A percentile compares a stretch with the other conserved stretches of the same genome.
These are phyloP conservation scores for Ophiodon elongatus DNA, from an alignment of 2,113 vertebrate species.

Conservation along the genomic window DNA sequence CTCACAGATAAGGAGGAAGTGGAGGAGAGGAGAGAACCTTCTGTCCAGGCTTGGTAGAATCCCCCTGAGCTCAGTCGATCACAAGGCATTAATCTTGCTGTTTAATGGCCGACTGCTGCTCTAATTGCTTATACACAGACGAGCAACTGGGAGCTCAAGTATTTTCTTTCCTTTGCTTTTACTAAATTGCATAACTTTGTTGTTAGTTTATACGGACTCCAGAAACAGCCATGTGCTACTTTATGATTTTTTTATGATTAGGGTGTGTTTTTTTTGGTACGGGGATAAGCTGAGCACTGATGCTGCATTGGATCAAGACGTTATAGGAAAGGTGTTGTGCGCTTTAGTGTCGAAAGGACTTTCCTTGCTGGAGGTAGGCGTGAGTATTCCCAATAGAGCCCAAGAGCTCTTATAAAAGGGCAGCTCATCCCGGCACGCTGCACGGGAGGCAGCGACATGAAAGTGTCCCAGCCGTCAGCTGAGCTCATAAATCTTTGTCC, in stretches of 20 bases:
- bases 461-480: slow-evolving; percentile 70
- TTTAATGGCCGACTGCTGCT: slow-evolving; percentile 81
- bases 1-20: slow-evolving; percentile 68
- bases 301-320: background rate
- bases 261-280: background rate
- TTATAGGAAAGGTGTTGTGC: background rate
- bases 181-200: slow-evolving; percentile 28
- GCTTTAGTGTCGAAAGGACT: background rate
- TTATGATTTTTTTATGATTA: slow-evolving; percentile 16
- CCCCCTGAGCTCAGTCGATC: slow-evolving; percentile 77
- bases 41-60: slow-evolving; percentile 70
- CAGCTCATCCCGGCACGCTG: slow-evolving; percentile 71
- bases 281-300: background rate
- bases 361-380: slow-evolving; percentile 15
- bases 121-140: slow-evolving; percentile 78
- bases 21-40: slow-evolving; percentile 69
- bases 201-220: background rate
- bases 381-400: slow-evolving; percentile 41
- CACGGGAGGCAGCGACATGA: slow-evolving; percentile 69
- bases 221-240: background rate
- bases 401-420: slow-evolving; percentile 75
- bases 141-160: slow-evolving; percentile 47
- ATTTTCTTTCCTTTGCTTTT: slow-evolving; percentile 12
- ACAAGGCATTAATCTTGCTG: slow-evolving; percentile 81
- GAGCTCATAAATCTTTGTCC: slow-evolving; percentile 74